Base-by-base conservation (phyloP, 2,888 invertebrate genomes). In the Drosophila maculinotata region DNA sequence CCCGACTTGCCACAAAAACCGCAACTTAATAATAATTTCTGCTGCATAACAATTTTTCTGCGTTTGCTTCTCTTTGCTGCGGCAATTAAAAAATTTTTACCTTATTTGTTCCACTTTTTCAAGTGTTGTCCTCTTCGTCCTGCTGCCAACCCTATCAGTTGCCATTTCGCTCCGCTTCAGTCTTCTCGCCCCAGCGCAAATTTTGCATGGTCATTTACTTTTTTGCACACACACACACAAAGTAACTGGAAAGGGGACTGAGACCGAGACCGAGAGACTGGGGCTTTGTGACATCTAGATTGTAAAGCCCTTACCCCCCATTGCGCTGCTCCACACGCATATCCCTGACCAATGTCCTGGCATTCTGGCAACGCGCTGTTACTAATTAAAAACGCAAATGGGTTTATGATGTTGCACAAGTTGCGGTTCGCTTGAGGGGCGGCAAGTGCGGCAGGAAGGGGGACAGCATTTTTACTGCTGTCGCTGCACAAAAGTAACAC, bases 391-490 rank as follows among this genome's bases (percentile, higher is more conserved):
- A 84, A 87, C 84, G 85, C 87, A 84, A 84, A 84, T 87, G 85
- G 87, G 86, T 87, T 87, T 85, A 85, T 85, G 85, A 87, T 84
- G 84, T 84, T 78, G 87, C 87, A 85, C 82, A 87, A 84, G 85
- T 75, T 87, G 84, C 60, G 84, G 87, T 75, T 62, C 75, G 68
- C 63, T 62, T 45, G 20, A 30, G 54, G 42, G 42, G 17, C 2
- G 20, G 20, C 20, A 20, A n/a, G 8, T 1, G 12, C 1, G 25
- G 9, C 20, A 48, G 49, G 3, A 7, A 15, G 15, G 47, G 3
- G 5, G 23, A 30, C 23, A 54, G 44, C 38, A 60, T 65, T 83
- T 80, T 78, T 71, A 76, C 78, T 86, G 82, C 82, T 80, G 81
- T 76, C 76, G 76, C 76, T 78, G 82, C 86, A 76, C 59, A 86